Base-by-base conservation (phyloP, 2,888 invertebrate species). In the Pogonocherus hispidulus region DNA sequence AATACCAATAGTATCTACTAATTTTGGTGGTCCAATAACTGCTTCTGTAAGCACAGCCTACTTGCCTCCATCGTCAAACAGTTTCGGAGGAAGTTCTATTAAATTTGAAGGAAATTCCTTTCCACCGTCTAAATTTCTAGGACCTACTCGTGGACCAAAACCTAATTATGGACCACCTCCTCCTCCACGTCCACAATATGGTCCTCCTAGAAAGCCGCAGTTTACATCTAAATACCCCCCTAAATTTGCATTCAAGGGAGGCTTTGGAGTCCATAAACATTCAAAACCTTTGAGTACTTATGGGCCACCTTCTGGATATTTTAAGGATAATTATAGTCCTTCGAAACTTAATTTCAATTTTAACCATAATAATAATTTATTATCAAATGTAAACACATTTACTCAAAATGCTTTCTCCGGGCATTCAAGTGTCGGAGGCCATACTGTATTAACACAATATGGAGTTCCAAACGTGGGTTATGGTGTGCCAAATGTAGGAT, bases 151-250 rank as follows among this genome's bases (percentile, higher is more conserved):
- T 76, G 88, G 71, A 54, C 75, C 84, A 0, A 85, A 85, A 56
- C 84, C 85, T 1, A 77, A 81, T 67, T 88, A 88, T 76, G 87
- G 87, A 1, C 86, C 87, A n/a, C 87, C 82, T 68, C 79, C 71
- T 66, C 71, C 87, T 14, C 87, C 82, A 67, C 79, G 72, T 66
- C 71, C 71, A n/a, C 77, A 76, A 37, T 80, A 81, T 70, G 81
- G 80, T n/a, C 79, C 80, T 22, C 78, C 81, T 41, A 68, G 69
- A 20, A 83, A 84, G 66, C 80, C 80, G 18, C 46, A 81, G 16
- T 83, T 82, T 54, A 81, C 80, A 1, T 79, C 82, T 18, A 81
- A 83, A 52, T 79, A 78, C 37, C 79, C 63, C 3, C 57, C 78
- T 55, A 83, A 84, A 63, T 76, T 70, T 46, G 84, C 86, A 32